Evolutionary conservation across 2,797 vertebrate genomes (phyloP).

Genomic region (Chaetophractus vellerosus): DNA sequence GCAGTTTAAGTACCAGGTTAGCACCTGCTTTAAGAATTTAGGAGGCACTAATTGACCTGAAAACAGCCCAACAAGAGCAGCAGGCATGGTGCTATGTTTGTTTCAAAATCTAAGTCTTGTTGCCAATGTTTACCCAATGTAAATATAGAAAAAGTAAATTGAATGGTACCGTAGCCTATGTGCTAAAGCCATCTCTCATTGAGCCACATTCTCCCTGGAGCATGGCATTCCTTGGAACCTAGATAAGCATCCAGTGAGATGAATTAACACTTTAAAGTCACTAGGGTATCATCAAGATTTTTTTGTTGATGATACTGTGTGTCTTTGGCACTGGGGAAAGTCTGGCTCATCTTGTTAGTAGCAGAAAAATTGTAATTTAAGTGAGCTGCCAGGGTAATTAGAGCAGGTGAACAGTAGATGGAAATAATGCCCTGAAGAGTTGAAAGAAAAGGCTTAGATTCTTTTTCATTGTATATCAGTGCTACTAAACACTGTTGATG

Average conservation of each 20-base stretch:
- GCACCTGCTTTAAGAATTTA: slow-evolving; percentile 74
- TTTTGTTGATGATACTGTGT: slow-evolving; percentile 80
- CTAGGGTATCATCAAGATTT: slow-evolving; percentile 76
- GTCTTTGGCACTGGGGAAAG: slow-evolving; percentile 74
- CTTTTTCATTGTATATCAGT: slow-evolving; percentile 72
- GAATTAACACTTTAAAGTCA: slow-evolving; percentile 79
- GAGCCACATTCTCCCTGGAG: slow-evolving; percentile 76
- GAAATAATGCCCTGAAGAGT: slow-evolving; percentile 83
- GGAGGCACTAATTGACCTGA: slow-evolving; percentile 82
- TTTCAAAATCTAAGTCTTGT: slow-evolving; percentile 48
- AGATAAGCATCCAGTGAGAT: slow-evolving; percentile 77
- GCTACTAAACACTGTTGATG: slow-evolving; percentile 59
- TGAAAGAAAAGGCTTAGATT: slow-evolving; percentile 76
- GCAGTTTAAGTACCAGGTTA: slow-evolving; percentile 68
- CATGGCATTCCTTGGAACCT: slow-evolving; percentile 70
- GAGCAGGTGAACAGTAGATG: slow-evolving; percentile 82
- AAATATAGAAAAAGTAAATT: slow-evolving; percentile 76
- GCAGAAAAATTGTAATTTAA: slow-evolving; percentile 81
- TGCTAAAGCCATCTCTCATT: slow-evolving; percentile 61
- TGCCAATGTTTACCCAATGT: slow-evolving; percentile 73
- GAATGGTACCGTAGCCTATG: slow-evolving; percentile 44
- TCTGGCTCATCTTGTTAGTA: slow-evolving; percentile 84
- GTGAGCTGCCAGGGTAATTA: slow-evolving; percentile 83
- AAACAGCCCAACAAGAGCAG: slow-evolving; percentile 73
- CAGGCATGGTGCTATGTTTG: slow-evolving; percentile 57